A percentile compares a stretch with the other conserved stretches of the same genome.
These are phyloP conservation scores for Odocoileus virginianus DNA, from an alignment of 2,113 vertebrate genomes.

Conservation along the genomic window DNA sequence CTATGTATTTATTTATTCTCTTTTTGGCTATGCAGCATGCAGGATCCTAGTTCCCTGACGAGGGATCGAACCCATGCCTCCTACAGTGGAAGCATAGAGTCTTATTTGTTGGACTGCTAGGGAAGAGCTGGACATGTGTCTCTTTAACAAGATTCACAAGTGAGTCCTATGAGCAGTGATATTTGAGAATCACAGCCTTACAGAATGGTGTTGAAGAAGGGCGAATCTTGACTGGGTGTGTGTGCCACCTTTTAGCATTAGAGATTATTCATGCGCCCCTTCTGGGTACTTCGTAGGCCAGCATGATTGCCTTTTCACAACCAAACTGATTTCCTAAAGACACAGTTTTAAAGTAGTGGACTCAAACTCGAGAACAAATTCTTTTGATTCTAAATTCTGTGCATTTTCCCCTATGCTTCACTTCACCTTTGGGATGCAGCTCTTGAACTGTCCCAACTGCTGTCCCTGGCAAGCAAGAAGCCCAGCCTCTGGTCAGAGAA, in stretches of 20 bases:
- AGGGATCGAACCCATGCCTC: neutral
- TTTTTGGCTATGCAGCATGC: neutral
- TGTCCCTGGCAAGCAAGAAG: neutral
- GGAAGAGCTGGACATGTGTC: rapidly evolving
- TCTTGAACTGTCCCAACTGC: neutral
- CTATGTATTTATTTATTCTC: neutral
- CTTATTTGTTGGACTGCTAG: neutral
- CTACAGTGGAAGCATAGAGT: neutral
- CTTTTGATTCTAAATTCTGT: neutral
- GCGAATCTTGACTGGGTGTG: rapidly evolving
- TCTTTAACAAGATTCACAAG: neutral
- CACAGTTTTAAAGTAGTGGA: neutral
- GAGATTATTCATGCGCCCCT: neutral
- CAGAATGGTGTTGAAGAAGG: neutral
- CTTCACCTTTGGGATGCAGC: neutral
- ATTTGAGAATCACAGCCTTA: neutral
- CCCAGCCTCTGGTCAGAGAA: neutral
- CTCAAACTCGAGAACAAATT: neutral
- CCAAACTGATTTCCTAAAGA: neutral
- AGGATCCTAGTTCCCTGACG: neutral
- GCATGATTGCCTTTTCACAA: neutral
- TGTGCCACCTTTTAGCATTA: rapidly evolving
- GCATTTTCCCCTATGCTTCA: neutral
- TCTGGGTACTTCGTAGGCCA: neutral
- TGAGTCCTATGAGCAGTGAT: neutral